Conservation (phyloP, 2,888 invertebrate species). For the Luperina testacea region DNA sequence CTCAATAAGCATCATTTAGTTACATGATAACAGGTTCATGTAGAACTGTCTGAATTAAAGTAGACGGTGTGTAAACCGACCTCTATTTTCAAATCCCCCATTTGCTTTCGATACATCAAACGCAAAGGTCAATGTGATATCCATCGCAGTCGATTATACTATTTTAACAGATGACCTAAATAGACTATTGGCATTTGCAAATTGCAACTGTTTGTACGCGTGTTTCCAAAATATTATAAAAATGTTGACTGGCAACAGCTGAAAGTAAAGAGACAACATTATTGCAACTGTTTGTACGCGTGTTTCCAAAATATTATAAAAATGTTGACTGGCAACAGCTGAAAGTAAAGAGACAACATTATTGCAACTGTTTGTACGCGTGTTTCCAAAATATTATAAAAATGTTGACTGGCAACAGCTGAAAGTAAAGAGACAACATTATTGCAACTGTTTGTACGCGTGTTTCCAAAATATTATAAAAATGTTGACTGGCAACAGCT, state of each 20-base stretch:
- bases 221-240: not conserved
- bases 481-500: conserved; percentile 15
- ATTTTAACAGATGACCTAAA: conserved; percentile 27
- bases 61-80: not conserved
- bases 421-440: not conserved
- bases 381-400: not conserved
- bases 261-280: not conserved
- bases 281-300: conserved; percentile 1
- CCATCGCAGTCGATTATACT: not conserved
- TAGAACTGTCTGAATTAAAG: not conserved
- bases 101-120: conserved; percentile 12
- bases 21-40: not conserved
- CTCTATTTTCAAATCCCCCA: not conserved
- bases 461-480: not conserved
- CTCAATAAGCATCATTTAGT: not conserved
- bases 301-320: not conserved
- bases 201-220: not conserved
- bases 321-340: conserved; percentile 14
- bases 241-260: conserved; percentile 14
- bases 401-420: conserved; percentile 14
- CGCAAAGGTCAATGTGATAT: conserved; percentile 16
- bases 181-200: conserved; percentile 9
- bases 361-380: not conserved
- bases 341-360: not conserved
- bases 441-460: too few species aligned